Evolutionary conservation across 2,113 vertebrate species (phyloP).

Genomic region (Galeopterus variegatus): DNA sequence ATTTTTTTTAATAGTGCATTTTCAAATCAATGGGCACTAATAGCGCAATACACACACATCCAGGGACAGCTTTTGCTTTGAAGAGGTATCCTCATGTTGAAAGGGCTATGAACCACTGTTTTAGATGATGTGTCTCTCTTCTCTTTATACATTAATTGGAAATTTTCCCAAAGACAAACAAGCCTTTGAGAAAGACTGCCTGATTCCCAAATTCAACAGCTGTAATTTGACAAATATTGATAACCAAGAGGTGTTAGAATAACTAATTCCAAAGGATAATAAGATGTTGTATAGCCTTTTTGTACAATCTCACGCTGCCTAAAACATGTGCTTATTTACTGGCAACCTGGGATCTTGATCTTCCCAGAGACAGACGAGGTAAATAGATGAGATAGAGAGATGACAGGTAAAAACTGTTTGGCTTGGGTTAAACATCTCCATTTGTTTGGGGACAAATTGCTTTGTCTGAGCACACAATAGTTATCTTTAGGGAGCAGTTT

Average conservation of each 20-base stretch:
- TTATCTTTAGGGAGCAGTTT: not conserved
- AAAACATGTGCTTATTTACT: not conserved
- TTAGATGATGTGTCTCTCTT: not conserved
- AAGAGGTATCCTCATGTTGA: not conserved
- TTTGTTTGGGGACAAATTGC: not conserved
- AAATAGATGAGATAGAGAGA: not conserved
- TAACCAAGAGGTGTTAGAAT: not conserved
- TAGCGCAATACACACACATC: not conserved
- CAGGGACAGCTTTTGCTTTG: not conserved
- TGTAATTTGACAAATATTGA: not conserved
- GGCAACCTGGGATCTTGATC: not conserved
- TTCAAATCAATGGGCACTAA: not conserved
- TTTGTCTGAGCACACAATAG: not conserved
- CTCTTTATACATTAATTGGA: not conserved
- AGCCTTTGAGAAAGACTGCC: not conserved
- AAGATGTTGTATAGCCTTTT: not conserved
- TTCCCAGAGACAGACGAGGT: not conserved
- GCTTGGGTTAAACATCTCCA: not conserved
- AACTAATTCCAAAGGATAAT: not conserved
- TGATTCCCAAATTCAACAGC: not conserved
- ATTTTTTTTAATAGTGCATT: not conserved
- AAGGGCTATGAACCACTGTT: not conserved
- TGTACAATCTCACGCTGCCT: not conserved
- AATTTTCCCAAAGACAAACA: not conserved
- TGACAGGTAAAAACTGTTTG: not conserved